These are phyloP conservation scores for Morpho helenor DNA, from an alignment of 2,888 invertebrate species.

Conservation along the genomic window DNA sequence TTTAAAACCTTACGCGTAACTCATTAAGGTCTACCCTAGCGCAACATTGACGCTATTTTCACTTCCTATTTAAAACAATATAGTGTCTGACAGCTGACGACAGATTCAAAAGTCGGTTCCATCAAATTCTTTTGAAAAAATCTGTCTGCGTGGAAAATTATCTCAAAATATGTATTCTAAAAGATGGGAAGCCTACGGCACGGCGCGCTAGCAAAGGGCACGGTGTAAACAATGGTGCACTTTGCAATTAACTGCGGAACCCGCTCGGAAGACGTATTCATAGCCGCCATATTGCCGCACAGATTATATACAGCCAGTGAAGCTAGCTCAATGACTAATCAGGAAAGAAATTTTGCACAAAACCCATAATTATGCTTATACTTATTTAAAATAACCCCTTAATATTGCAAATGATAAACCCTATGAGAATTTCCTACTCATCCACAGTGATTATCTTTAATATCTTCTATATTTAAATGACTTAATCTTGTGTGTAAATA, in stretches of 20 bases:
- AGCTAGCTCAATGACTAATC: conserved; percentile 21
- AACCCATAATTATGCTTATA: not conserved
- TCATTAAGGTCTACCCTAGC: conserved; percentile 1
- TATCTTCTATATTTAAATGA: too few relatives aligned
- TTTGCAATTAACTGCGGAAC: conserved; percentile 60
- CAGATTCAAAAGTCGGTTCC: conserved; percentile 22
- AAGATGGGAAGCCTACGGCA: conserved; percentile 25
- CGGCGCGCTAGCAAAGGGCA: conserved; percentile 40
- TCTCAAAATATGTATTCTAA: conserved; percentile 31
- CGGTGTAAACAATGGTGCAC: conserved; percentile 58
- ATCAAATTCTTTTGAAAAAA: conserved; percentile 29
- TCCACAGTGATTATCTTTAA: too few relatives aligned
- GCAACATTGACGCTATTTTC: conserved; percentile 1
- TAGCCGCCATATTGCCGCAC: conserved; percentile 18
- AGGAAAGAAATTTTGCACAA: conserved; percentile 11
- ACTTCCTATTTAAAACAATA: conserved; percentile 22
- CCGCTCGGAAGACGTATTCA: conserved; percentile 32
- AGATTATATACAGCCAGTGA: conserved; percentile 18
- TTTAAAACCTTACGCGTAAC: not conserved
- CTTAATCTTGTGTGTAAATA: too few relatives aligned
- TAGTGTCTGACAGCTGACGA: conserved; percentile 21
- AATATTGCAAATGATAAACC: not conserved
- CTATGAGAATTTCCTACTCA: too few relatives aligned
- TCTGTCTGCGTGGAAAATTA: conserved; percentile 28
- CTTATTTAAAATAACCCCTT: not conserved